Conservation (phyloP, 1,140 invertebrate genomes). For the Drosophila truncata region DNA sequence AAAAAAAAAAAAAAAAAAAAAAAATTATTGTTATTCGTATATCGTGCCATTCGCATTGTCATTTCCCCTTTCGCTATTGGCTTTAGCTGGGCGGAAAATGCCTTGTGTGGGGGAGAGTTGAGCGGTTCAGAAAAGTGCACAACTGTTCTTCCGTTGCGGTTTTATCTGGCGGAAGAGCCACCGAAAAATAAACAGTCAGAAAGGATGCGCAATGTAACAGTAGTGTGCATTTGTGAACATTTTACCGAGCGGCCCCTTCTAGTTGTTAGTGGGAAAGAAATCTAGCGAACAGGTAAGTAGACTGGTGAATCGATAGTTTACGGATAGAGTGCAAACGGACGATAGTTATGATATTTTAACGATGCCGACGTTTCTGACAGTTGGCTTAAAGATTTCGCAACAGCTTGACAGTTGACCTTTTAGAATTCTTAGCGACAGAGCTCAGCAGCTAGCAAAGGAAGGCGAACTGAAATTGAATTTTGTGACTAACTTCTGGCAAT, state of each 20-base stretch:
- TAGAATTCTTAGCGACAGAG: slow-evolving; percentile 20
- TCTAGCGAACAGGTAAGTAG: not conserved
- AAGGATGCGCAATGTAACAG: slow-evolving; percentile 79
- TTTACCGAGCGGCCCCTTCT: slow-evolving; percentile 37
- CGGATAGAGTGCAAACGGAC: slow-evolving; percentile 17
- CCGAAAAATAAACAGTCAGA: slow-evolving; percentile 70
- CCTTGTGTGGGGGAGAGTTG: not conserved
- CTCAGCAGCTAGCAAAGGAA: slow-evolving; percentile 22
- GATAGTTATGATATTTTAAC: slow-evolving; percentile 74
- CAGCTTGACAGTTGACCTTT: slow-evolving; percentile 64
- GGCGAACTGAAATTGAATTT: slow-evolving; percentile 34
- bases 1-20: too few species aligned
- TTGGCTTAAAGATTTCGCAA: slow-evolving; percentile 67
- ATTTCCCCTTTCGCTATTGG: slow-evolving; percentile 47
- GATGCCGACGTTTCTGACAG: slow-evolving; percentile 77
- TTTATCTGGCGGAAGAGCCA: slow-evolving; percentile 71
- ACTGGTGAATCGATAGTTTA: slow-evolving; percentile 16
- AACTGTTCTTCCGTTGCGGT: slow-evolving; percentile 68
- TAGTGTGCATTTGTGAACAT: slow-evolving; percentile 77
- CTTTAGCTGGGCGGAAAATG: slow-evolving; percentile 4
- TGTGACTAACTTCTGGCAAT: not conserved
- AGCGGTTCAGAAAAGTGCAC: slow-evolving; percentile 25
- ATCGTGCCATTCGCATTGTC: slow-evolving; percentile 66
- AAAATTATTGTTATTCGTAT: too few species aligned
- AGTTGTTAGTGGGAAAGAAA: not conserved